Conservation (phyloP, 2,113 vertebrate species). For the Rana temporaria region DNA sequence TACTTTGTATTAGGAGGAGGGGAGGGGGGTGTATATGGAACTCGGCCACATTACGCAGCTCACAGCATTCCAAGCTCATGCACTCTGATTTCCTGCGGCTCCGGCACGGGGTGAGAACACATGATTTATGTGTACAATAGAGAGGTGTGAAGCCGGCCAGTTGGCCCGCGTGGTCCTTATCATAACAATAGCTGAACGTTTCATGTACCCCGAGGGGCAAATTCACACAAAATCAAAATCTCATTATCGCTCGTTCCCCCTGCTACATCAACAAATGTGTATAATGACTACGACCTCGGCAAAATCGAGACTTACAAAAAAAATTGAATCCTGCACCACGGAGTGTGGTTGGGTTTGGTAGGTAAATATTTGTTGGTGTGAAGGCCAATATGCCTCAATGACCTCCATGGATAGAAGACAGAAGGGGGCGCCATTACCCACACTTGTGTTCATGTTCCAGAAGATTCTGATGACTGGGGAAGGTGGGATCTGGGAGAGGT, state of each 20-base stretch:
- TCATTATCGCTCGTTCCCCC: slow-evolving; percentile 32
- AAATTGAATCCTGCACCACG: no score
- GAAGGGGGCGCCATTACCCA: no score
- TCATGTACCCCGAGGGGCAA: slow-evolving; percentile 17
- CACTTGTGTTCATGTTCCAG: no score
- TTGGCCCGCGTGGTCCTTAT: slow-evolving; percentile 1
- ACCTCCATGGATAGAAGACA: no score
- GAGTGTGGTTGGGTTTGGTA: no score
- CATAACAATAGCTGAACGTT: slow-evolving; percentile 31
- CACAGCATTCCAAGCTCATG: slow-evolving; percentile 15
- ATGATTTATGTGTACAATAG: not conserved
- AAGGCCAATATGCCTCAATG: no score
- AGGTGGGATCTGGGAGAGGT: no score
- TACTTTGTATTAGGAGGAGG: not conserved
- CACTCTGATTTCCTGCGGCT: slow-evolving; percentile 26
- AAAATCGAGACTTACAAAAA: not conserved
- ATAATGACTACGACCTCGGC: not conserved
- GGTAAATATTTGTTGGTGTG: no score
- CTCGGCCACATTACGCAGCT: not conserved
- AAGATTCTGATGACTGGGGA: no score
- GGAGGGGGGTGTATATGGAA: not conserved
- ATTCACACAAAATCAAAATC: slow-evolving; percentile 27
- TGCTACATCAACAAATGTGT: not conserved
- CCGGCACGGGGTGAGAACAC: not conserved
- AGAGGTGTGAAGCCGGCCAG: not conserved